Evolutionary conservation across 1,140 invertebrate species (phyloP).

Genomic region (Ladona fulva): DNA sequence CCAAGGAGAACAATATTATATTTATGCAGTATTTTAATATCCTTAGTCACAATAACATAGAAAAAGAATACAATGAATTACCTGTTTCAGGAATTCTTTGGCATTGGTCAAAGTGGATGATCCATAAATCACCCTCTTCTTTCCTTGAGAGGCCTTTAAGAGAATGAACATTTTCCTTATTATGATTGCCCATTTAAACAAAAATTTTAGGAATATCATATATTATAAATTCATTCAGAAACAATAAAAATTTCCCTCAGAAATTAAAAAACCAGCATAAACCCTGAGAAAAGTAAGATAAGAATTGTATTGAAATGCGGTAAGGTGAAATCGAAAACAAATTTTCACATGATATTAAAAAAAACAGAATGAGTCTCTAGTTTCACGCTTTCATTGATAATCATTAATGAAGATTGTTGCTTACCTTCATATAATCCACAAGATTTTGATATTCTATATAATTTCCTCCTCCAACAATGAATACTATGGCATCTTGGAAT

Average conservation of each 20-base stretch:
- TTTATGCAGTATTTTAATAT: no score
- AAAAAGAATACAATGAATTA: constrained; percentile 35
- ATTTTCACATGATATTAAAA: no score
- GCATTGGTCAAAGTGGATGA: constrained; percentile 88
- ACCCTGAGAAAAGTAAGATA: constrained; percentile 15
- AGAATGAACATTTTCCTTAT: constrained; percentile 28
- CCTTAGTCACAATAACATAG: no score
- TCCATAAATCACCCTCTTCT: constrained; percentile 86
- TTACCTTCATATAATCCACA: constrained; percentile 83
- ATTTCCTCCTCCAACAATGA: constrained; percentile 95
- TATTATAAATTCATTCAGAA: constrained; percentile 43
- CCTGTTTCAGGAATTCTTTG: constrained; percentile 84
- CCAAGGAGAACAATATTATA: no score
- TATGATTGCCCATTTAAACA: constrained; percentile 13
- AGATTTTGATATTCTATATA: constrained; percentile 99
- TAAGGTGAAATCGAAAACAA: no score
- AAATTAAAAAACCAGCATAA: constrained; percentile 12
- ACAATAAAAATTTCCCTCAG: constrained; percentile 26
- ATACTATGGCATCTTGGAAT: constrained; percentile 88
- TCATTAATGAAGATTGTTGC: no score
- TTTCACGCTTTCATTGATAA: no score
- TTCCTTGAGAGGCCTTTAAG: constrained; percentile 48
- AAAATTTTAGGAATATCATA: constrained; percentile 13
- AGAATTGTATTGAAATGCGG: no score
- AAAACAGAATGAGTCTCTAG: no score